A percentile compares a stretch with the other conserved stretches of the same genome.
phyloP scores from a whole-genome alignment of 2,888 invertebrate genomes.

The Stramonita haemastoma region DNA sequence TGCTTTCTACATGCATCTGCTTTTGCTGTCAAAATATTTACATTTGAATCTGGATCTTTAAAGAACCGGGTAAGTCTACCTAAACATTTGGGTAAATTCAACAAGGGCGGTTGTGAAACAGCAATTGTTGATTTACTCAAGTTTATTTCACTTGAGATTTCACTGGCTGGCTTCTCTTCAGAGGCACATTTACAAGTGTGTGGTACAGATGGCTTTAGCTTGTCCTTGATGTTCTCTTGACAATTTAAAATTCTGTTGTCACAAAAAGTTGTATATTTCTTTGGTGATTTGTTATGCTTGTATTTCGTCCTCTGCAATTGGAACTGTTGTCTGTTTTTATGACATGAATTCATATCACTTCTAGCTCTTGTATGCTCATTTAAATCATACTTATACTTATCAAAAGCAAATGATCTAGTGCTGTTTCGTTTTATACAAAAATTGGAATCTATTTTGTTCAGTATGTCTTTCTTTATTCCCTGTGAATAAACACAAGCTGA shows the following conservation, averaged over 20 bases:
- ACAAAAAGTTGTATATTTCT: background rate
- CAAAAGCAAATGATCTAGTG: background rate
- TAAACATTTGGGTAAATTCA: slow-evolving; percentile 3
- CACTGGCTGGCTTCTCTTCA: background rate
- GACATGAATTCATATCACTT: background rate
- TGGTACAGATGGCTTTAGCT: too few relatives aligned
- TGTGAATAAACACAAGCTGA: background rate
- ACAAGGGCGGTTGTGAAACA: background rate
- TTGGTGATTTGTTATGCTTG: background rate
- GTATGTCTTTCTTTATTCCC: background rate
- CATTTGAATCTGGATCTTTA: background rate
- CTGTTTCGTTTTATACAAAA: background rate
- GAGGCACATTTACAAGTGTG: background rate
- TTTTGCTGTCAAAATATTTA: background rate
- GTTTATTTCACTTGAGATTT: background rate
- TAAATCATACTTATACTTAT: background rate
- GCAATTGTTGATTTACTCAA: background rate
- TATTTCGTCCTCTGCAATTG: background rate
- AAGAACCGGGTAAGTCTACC: background rate
- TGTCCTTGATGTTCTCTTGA: background rate
- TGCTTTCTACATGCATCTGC: background rate
- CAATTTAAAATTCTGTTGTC: background rate
- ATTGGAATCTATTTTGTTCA: background rate
- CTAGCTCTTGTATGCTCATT: background rate
- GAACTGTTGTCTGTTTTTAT: background rate